Conservation (phyloP, 2,888 invertebrate species). For the Mechanitis mazaeus region DNA sequence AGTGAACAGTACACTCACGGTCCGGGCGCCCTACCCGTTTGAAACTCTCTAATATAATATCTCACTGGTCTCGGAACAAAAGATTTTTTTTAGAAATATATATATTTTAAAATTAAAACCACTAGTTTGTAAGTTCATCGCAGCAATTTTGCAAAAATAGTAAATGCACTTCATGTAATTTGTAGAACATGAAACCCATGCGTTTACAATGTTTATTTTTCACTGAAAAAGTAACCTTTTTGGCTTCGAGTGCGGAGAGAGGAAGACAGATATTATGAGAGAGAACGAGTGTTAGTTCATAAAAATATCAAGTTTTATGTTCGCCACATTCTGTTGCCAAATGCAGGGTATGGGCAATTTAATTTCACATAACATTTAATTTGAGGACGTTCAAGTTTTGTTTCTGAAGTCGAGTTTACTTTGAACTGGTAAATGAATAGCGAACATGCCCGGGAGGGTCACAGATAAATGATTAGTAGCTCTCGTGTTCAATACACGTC, state of each 20-base stretch:
- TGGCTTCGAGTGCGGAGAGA: not conserved
- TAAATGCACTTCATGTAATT: slow-evolving; percentile 15
- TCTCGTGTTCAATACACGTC: not conserved
- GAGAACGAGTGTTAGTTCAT: slow-evolving; percentile 15
- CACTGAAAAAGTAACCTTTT: slow-evolving; percentile 13
- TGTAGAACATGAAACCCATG: slow-evolving; percentile 19
- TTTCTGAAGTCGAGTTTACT: slow-evolving; percentile 32
- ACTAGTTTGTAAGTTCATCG: too few species aligned
- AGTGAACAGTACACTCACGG: not conserved
- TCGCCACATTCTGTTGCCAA: slow-evolving; percentile 28
- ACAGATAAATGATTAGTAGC: not conserved
- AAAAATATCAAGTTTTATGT: slow-evolving; percentile 24
- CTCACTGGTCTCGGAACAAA: too few species aligned
- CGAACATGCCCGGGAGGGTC: slow-evolving; percentile 6
- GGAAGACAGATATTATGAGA: slow-evolving; percentile 9
- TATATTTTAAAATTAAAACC: too few species aligned
- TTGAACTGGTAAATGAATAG: slow-evolving; percentile 25
- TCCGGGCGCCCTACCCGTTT: too few species aligned
- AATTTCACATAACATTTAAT: slow-evolving; percentile 37
- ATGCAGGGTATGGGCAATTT: slow-evolving; percentile 31
- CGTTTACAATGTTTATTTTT: slow-evolving; percentile 8
- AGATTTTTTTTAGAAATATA: too few species aligned
- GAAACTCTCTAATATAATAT: too few species aligned
- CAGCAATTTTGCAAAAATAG: not conserved
- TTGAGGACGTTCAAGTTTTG: slow-evolving; percentile 28